Conservation (phyloP, 2,888 invertebrate genomes). For the Ophraella communa region DNA sequence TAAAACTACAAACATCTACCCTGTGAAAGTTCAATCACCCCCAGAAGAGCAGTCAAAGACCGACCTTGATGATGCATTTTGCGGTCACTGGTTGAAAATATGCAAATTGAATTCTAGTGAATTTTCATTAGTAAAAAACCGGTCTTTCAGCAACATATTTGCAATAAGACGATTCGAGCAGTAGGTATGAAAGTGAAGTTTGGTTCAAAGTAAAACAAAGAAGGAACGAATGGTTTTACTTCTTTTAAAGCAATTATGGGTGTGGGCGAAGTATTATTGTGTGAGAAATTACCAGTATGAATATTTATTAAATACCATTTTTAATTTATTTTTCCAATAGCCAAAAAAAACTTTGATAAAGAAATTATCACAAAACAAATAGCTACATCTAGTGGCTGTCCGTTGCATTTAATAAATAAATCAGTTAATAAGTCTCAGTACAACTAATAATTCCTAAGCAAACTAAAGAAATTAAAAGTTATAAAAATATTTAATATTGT, state of each 20-base stretch:
- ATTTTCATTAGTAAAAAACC: constrained; percentile 27
- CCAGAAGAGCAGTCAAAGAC: constrained; percentile 4
- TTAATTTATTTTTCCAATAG: too few relatives aligned
- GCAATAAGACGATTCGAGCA: constrained; percentile 8
- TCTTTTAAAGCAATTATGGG: background rate
- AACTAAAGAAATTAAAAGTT: too few relatives aligned
- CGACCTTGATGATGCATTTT: constrained; percentile 3
- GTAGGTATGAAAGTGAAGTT: constrained; percentile 7
- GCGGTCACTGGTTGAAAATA: constrained; percentile 14
- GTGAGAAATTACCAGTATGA: too few relatives aligned
- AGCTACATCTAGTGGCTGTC: too few relatives aligned
- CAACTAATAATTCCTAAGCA: too few relatives aligned
- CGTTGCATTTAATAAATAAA: too few relatives aligned
- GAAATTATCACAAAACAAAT: too few relatives aligned
- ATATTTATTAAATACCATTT: too few relatives aligned
- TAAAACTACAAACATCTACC: background rate
- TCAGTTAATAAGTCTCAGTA: too few relatives aligned
- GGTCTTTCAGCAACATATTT: constrained; percentile 17
- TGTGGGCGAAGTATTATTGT: background rate
- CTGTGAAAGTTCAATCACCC: constrained; percentile 4
- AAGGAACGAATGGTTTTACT: background rate
- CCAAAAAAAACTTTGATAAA: too few relatives aligned
- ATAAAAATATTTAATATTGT: too few relatives aligned
- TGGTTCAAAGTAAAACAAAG: constrained; percentile 5
- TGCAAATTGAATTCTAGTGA: constrained; percentile 21